Evolutionary conservation across 2,888 invertebrate genomes (phyloP).

Genomic region (Ormyrus nitidulus): DNA sequence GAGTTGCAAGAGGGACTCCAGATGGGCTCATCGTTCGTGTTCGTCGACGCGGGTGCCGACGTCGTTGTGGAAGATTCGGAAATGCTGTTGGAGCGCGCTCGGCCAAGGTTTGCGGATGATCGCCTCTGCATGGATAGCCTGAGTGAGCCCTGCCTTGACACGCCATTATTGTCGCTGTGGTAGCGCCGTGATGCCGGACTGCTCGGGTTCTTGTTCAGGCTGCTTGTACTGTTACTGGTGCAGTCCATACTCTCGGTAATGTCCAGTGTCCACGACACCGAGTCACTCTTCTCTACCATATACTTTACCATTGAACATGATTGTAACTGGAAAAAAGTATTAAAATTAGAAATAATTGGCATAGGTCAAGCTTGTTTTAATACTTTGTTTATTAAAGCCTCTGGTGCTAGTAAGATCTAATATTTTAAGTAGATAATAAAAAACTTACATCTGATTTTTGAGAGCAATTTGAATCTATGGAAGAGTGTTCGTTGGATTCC

Average conservation of each 20-base stretch:
- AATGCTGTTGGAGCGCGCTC: slow-evolving; percentile 71
- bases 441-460: slow-evolving; percentile 47
- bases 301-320: slow-evolving; percentile 89
- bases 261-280: slow-evolving; percentile 91
- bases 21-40: slow-evolving; percentile 19
- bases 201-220: slow-evolving; percentile 11
- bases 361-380: too few species aligned
- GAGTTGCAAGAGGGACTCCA: slow-evolving; percentile 70
- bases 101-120: slow-evolving; percentile 59
- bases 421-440: not conserved
- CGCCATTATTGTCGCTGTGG: slow-evolving; percentile 41
- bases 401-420: too few species aligned
- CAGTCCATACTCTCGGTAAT: slow-evolving; percentile 77
- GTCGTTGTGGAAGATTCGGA: slow-evolving; percentile 62
- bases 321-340: slow-evolving; percentile 76
- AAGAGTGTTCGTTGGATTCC: slow-evolving; percentile 65
- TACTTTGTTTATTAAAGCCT: too few species aligned
- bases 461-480: slow-evolving; percentile 34
- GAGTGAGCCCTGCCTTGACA: slow-evolving; percentile 69
- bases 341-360: too few species aligned
- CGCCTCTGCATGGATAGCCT: slow-evolving; percentile 65
- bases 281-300: slow-evolving; percentile 90
- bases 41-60: slow-evolving; percentile 22
- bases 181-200: slow-evolving; percentile 39
- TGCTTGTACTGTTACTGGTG: slow-evolving; percentile 59